phyloP scores from a whole-genome alignment of 2,113 vertebrate species.

The Hylia prasina region DNA sequence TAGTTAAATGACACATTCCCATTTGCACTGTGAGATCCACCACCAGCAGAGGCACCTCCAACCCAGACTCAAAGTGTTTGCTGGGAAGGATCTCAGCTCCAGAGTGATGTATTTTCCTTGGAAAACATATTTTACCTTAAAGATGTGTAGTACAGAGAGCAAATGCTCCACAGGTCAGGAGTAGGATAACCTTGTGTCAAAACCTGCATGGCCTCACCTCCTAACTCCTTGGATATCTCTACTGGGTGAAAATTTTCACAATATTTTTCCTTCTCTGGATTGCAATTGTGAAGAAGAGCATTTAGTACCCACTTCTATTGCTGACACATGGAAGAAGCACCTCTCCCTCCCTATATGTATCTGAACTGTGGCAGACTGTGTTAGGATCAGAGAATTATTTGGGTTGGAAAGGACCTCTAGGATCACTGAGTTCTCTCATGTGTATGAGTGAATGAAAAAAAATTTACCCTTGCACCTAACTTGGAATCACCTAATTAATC shows the following conservation, averaged over 20 bases:
- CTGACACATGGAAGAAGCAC: neutral
- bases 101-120: neutral
- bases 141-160: neutral
- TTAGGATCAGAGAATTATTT: neutral
- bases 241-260: neutral
- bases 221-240: neutral
- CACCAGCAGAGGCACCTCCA: neutral
- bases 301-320: neutral
- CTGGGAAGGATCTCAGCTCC: neutral
- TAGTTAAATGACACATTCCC: neutral
- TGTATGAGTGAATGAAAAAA: neutral
- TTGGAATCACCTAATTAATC: neutral
- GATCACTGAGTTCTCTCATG: neutral
- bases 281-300: neutral
- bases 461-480: neutral
- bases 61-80: accelerated
- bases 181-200: neutral
- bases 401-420: neutral
- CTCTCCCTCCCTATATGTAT: neutral
- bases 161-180: neutral
- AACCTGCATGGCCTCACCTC: neutral
- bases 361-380: neutral
- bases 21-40: neutral
- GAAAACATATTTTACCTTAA: neutral
- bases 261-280: neutral